Base-by-base conservation (phyloP, 2,113 vertebrate genomes). In the Polypterus senegalus region DNA sequence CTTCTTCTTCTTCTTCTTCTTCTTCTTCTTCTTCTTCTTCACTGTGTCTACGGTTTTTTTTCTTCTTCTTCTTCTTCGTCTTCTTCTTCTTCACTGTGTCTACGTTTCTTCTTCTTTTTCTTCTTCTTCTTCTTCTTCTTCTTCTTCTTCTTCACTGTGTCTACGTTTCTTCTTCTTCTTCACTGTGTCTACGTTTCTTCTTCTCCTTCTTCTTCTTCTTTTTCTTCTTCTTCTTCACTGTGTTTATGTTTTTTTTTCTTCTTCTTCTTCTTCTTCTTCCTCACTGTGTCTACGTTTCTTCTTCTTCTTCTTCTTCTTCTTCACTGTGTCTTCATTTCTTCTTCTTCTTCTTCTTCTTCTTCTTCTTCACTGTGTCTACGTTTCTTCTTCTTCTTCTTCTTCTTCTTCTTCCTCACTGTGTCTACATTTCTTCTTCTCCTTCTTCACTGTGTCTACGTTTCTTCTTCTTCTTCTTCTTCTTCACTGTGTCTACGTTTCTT, bases 11-110 rank as follows among this genome's bases (percentile, higher is more conserved):
- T 27, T 27, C 27, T 27, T 7, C 56, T 4, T 58, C 56, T 53
- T 53, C 52, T 53, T n/a, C 52, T 53, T 7, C n/a, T 53, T 53
- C n/a, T 53, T n/a, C n/a, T 53, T 53, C 52, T 53, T n/a, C 52
- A 7, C 5, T 5, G 7, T 5, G 7, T 7, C 52, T 7, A 7
- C 5, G 7, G 7, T 5, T 53, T 53, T 53, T 5, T 53, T 53
- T 53, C 52, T 53, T 53, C 52, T 53, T n/a, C n/a, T n/a, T n/a
- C n/a, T n/a, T n/a, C n/a, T n/a, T n/a, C n/a, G n/a, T 53, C 52
- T 53, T 53, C 52, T n/a, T 53, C 52, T 53, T n/a, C n/a, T n/a
- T 27, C 27, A 27, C 27, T 27, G 27, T 27, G 27, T 27, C 27
- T 27, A 27, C 27, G 27, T 27, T 27, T 27, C 27, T 53, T n/a